Percentiles rank a stretch among this genome's conserved stretches.
Evolutionary conservation across 2,113 vertebrate genomes (phyloP).

Genomic region (Struthidea cinerea): DNA sequence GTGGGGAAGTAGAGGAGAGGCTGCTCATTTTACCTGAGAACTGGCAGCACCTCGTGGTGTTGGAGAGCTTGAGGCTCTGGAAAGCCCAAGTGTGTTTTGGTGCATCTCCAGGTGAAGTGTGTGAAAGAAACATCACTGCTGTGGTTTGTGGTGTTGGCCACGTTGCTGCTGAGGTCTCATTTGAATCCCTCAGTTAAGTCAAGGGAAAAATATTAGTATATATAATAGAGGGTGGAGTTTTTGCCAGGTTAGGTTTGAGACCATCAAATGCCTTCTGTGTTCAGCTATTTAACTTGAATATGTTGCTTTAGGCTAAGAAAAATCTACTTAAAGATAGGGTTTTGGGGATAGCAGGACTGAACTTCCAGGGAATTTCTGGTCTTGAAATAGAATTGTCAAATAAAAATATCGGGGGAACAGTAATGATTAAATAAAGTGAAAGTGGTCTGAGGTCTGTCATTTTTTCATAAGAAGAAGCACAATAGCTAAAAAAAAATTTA

Average conservation of each 20-base stretch:
- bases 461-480: neutral
- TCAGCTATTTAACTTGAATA: neutral
- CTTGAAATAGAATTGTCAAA: neutral
- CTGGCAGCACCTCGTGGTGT: accelerated
- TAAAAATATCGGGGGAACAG: neutral
- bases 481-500: neutral
- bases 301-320: neutral
- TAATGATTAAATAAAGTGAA: neutral
- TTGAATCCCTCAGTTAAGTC: neutral
- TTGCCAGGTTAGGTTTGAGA: neutral
- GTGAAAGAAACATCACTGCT: neutral
- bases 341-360: neutral
- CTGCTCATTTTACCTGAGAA: accelerated
- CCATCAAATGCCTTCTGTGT: neutral
- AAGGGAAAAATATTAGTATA: neutral
- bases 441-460: neutral
- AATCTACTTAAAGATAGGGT: neutral
- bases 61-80: neutral
- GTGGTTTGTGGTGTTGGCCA: neutral
- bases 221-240: neutral
- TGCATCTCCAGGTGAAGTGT: neutral
- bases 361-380: neutral
- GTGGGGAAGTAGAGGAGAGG: neutral
- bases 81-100: neutral
- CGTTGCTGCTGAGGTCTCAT: neutral